A percentile compares a stretch with the other conserved stretches of the same genome.
Conservation (phyloP, 2,888 invertebrate genomes). For the Lampropteryx suffumata region DNA sequence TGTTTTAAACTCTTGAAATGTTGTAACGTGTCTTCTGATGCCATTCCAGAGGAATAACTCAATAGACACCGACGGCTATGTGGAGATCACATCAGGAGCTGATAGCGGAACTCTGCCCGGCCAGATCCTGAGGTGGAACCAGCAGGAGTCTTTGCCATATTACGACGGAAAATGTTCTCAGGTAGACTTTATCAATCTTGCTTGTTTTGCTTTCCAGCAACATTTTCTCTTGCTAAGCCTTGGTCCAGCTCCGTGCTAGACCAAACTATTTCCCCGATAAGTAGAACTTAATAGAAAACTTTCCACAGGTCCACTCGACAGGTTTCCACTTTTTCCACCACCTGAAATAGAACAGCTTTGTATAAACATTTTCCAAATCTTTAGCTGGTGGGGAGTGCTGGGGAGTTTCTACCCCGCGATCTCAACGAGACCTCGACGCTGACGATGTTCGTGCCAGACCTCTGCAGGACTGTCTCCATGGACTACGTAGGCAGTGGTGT, state of each 20-base stretch:
- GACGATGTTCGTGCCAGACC: conserved; percentile 87
- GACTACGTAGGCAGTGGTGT: conserved; percentile 83
- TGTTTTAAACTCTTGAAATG: too few species aligned
- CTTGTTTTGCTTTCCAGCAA: not conserved
- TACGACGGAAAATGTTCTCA: conserved; percentile 65
- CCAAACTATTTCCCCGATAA: too few species aligned
- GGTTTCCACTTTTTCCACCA: too few species aligned
- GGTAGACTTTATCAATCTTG: too few species aligned
- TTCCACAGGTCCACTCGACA: too few species aligned
- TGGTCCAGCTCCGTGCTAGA: too few species aligned
- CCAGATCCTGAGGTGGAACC: conserved; percentile 88
- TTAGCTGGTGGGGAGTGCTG: conserved; percentile 88
- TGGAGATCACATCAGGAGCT: conserved; percentile 89
- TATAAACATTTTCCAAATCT: conserved; percentile 13
- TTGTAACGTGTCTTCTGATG: not conserved
- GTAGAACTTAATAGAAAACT: too few species aligned
- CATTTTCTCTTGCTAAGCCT: too few species aligned
- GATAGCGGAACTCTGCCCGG: conserved; percentile 85
- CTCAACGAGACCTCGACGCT: conserved; percentile 74
- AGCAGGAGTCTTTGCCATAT: conserved; percentile 80
- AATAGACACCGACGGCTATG: conserved; percentile 87
- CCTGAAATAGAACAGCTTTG: too few species aligned
- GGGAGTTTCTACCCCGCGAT: conserved; percentile 90
- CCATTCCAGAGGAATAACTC: conserved; percentile 89
- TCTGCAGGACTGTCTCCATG: conserved; percentile 87